phyloP scores from a whole-genome alignment of 2,797 vertebrate genomes.

The Chelmon rostratus region DNA sequence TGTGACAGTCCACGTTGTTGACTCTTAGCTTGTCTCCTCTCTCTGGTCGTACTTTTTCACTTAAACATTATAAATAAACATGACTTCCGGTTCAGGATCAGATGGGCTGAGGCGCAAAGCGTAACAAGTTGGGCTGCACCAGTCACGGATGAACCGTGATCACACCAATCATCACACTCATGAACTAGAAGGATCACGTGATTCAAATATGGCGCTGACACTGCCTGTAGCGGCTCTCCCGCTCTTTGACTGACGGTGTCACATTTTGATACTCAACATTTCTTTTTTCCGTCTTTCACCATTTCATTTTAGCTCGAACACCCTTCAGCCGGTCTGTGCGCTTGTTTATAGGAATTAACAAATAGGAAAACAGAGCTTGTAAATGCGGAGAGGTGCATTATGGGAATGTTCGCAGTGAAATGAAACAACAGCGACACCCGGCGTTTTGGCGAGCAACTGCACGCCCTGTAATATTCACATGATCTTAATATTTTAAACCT shows the following conservation, averaged over 20 bases:
- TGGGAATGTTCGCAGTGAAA: conserved; percentile 41
- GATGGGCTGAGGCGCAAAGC: conserved; percentile 65
- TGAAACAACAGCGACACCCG: conserved; percentile 17
- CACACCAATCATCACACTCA: conserved; percentile 50
- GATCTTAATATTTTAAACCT: no score
- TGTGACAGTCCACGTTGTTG: no score
- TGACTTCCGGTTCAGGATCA: conserved; percentile 55
- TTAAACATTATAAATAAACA: no score
- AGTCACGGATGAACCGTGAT: conserved; percentile 43
- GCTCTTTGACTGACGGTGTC: conserved; percentile 39
- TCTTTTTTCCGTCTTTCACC: fast-evolving
- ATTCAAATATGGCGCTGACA: fast-evolving
- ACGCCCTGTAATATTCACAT: background rate
- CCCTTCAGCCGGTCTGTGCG: fast-evolving
- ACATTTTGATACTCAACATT: fast-evolving
- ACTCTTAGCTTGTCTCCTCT: no score
- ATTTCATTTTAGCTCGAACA: background rate
- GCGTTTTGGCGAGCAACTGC: background rate
- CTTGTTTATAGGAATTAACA: background rate
- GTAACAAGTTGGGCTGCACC: conserved; percentile 72
- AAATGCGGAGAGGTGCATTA: conserved; percentile 51
- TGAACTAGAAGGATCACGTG: conserved; percentile 68
- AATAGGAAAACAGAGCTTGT: fast-evolving
- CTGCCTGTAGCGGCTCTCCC: fast-evolving
- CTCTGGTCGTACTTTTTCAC: no score